Evolutionary conservation across 2,113 vertebrate species (phyloP).

Genomic region (Spermophilus dauricus): DNA sequence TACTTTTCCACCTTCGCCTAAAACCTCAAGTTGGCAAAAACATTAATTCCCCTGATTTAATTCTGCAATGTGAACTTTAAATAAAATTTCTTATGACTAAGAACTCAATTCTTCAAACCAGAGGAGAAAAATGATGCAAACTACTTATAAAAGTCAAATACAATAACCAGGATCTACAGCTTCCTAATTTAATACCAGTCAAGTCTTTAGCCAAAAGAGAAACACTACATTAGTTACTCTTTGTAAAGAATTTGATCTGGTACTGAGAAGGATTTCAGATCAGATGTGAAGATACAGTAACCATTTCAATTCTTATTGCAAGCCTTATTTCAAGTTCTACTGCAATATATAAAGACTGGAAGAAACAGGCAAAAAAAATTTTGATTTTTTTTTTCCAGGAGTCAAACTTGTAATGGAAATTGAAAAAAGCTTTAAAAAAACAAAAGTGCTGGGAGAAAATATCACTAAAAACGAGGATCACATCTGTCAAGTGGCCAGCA

Average conservation of each 20-base stretch:
- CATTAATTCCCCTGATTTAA: slow-evolving; percentile 7
- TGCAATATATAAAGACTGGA: background rate
- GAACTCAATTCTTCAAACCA: background rate
- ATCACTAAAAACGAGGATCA: background rate
- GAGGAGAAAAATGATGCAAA: background rate
- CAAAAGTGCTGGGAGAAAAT: background rate
- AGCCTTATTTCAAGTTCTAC: background rate
- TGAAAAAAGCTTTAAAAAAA: background rate
- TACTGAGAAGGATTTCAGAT: background rate
- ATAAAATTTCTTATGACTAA: slow-evolving; percentile 37
- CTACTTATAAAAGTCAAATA: slow-evolving; percentile 18
- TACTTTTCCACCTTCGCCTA: background rate
- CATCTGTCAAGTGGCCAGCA: background rate
- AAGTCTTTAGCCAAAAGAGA: slow-evolving; percentile 39
- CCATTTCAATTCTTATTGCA: background rate
- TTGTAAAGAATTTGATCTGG: background rate
- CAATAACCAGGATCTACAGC: background rate
- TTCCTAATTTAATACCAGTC: background rate
- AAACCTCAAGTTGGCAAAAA: background rate
- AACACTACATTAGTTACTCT: background rate
- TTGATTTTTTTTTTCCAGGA: background rate
- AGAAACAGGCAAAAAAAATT: background rate
- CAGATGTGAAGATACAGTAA: background rate
- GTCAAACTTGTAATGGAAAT: background rate
- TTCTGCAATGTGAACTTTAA: slow-evolving; percentile 6